phyloP scores from a whole-genome alignment of 2,888 invertebrate genomes.

The Drosophila affinis region DNA sequence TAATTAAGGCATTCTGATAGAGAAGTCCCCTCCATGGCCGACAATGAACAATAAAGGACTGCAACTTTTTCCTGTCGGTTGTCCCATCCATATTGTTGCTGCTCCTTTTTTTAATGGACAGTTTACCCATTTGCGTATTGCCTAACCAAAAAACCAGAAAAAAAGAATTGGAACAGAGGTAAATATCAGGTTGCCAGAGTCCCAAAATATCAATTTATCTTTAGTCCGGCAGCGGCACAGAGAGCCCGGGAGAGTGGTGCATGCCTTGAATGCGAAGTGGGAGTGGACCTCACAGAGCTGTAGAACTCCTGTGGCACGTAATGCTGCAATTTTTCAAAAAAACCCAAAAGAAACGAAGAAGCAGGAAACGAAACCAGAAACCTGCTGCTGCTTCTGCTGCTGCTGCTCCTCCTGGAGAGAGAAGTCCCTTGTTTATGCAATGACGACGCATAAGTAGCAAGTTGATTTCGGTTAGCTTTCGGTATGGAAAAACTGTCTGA shows the following conservation, averaged over 20 bases:
- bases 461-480: slow-evolving; percentile 37
- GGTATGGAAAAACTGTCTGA: slow-evolving; percentile 69
- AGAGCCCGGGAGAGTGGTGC: slow-evolving; percentile 31
- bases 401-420: background rate
- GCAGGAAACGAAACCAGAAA: slow-evolving; percentile 25
- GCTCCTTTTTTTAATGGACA: slow-evolving; percentile 53
- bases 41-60: slow-evolving; percentile 69
- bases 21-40: slow-evolving; percentile 46
- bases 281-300: slow-evolving; percentile 13
- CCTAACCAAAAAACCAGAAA: slow-evolving; percentile 35
- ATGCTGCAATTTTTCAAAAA: slow-evolving; percentile 67
- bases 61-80: slow-evolving; percentile 30
- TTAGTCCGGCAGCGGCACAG: slow-evolving; percentile 19
- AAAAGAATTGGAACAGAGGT: slow-evolving; percentile 9
- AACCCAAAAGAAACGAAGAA: background rate
- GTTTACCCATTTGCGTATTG: slow-evolving; percentile 61
- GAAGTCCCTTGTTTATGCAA: slow-evolving; percentile 54
- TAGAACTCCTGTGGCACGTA: slow-evolving; percentile 55
- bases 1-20: slow-evolving; percentile 72
- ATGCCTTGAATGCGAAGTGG: slow-evolving; percentile 51
- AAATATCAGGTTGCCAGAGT: slow-evolving; percentile 18
- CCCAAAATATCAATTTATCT: slow-evolving; percentile 55
- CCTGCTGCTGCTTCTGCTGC: slow-evolving; percentile 9
- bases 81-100: slow-evolving; percentile 16
- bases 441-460: slow-evolving; percentile 77